phyloP scores from a whole-genome alignment of 2,888 invertebrate species.

The Machimus atricapillus region DNA sequence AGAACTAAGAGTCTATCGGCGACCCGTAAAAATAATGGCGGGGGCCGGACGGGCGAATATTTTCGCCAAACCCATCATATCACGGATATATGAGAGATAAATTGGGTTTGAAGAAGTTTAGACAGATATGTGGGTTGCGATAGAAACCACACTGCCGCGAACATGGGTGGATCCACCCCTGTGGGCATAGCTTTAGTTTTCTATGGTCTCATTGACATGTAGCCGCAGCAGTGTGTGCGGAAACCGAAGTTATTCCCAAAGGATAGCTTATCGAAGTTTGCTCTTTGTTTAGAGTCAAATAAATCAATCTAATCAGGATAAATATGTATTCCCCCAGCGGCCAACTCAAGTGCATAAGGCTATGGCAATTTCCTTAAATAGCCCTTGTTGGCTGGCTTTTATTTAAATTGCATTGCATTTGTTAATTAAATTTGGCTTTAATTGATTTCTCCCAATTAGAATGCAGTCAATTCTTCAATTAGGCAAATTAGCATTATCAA shows the following conservation, averaged over 20 bases:
- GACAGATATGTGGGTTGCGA: constrained; percentile 25
- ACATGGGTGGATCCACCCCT: not conserved
- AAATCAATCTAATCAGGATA: constrained; percentile 40
- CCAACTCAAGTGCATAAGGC: not conserved
- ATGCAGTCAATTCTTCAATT: not conserved
- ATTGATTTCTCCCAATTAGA: not conserved
- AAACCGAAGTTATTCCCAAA: constrained; percentile 17
- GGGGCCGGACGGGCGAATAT: constrained; percentile 5
- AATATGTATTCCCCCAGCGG: constrained; percentile 28
- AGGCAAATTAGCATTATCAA: not conserved
- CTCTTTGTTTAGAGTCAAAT: constrained; percentile 40
- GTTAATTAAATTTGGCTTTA: not conserved
- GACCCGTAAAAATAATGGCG: constrained; percentile 28
- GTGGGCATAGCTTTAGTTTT: not conserved
- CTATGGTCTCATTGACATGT: constrained; percentile 12
- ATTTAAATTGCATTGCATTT: not conserved
- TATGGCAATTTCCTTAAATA: not conserved
- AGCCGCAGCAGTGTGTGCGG: not conserved
- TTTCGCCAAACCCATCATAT: constrained; percentile 38
- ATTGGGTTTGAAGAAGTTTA: constrained; percentile 38
- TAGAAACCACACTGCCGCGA: not conserved
- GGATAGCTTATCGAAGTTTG: constrained; percentile 41
- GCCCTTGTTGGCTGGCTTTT: not conserved
- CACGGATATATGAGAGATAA: constrained; percentile 33
- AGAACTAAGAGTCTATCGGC: constrained; percentile 31